Conservation (phyloP, 2,797 vertebrate genomes). For the Schizopygopsis malacanthus region DNA sequence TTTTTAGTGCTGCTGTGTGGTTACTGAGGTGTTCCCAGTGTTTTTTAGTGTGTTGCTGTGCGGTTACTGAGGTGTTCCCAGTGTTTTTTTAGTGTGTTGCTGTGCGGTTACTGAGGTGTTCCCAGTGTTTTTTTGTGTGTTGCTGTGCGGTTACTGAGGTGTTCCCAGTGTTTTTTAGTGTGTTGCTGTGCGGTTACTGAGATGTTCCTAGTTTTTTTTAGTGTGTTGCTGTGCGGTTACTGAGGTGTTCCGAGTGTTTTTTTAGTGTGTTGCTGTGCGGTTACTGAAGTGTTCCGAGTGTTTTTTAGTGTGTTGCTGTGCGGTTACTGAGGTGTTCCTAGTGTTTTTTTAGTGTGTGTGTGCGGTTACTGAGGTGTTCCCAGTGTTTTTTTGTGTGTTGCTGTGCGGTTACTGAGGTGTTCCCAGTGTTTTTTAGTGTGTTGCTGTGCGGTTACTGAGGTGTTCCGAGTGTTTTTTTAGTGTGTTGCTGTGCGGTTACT, state of each 20-base stretch:
- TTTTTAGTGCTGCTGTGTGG: neutral
- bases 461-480: neutral
- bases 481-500: accelerated
- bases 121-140: neutral
- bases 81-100: neutral
- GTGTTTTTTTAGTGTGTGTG: too few species aligned
- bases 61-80: neutral
- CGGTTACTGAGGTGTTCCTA: too few species aligned
- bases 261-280: too few species aligned
- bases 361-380: too few species aligned
- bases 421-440: neutral
- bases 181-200: neutral
- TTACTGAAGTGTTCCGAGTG: too few species aligned
- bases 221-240: too few species aligned
- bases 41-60: neutral
- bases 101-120: neutral
- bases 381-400: too few species aligned
- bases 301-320: too few species aligned
- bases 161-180: neutral
- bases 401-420: too few species aligned
- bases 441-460: neutral
- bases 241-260: too few species aligned
- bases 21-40: neutral
- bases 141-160: neutral
- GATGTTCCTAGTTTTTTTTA: neutral